These are phyloP conservation scores for Petroica traversi DNA, from an alignment of 2,113 vertebrate genomes.

Conservation along the genomic window DNA sequence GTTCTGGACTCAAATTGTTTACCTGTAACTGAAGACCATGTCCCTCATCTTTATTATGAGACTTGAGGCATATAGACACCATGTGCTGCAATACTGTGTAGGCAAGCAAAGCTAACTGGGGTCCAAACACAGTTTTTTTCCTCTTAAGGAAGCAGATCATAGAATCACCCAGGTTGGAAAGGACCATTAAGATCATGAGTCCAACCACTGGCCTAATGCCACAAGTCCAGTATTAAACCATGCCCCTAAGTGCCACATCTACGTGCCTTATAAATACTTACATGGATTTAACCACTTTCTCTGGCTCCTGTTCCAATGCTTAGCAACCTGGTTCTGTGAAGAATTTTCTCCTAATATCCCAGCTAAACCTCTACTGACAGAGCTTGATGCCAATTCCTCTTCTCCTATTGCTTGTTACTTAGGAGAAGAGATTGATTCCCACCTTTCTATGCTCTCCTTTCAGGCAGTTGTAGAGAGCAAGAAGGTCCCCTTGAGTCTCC, in stretches of 20 bases:
- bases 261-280: background rate
- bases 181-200: background rate
- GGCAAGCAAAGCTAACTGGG: background rate
- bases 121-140: background rate
- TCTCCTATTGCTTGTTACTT: background rate
- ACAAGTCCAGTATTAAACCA: background rate
- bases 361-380: background rate
- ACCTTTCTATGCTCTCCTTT: background rate
- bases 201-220: fast-evolving
- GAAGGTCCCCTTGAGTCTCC: background rate
- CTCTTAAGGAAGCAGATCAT: background rate
- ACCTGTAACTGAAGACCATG: background rate
- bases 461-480: fast-evolving
- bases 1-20: background rate
- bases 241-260: background rate
- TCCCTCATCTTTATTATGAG: background rate
- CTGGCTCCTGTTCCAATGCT: background rate
- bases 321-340: background rate
- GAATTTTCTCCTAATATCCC: background rate
- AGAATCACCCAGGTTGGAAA: background rate
- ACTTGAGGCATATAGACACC: background rate
- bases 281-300: background rate
- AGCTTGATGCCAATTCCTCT: background rate
- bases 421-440: background rate
- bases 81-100: background rate